These are phyloP conservation scores for Esox lucius DNA, from an alignment of 2,797 vertebrate genomes.

Conservation along the genomic window DNA sequence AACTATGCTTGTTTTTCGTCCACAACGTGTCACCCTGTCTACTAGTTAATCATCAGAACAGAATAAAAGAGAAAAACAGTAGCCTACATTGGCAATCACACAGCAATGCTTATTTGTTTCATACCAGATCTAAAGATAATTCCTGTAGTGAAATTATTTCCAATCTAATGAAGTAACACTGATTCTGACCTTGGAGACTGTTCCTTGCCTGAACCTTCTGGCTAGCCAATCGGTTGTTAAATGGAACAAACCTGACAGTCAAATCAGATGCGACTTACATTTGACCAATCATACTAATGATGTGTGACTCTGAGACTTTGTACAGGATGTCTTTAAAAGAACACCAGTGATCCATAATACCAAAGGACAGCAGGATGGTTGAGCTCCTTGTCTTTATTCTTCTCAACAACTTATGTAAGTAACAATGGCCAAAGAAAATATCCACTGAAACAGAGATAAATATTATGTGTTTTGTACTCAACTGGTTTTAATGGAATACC, in stretches of 20 bases:
- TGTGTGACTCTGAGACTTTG: not conserved
- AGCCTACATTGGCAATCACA: too few species aligned
- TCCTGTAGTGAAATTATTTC: too few species aligned
- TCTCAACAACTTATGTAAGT: not conserved
- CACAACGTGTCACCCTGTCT: too few species aligned
- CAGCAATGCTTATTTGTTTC: too few species aligned
- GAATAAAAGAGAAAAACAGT: too few species aligned
- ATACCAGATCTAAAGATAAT: too few species aligned
- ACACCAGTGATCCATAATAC: not conserved
- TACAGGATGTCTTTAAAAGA: not conserved
- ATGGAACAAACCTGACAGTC: not conserved
- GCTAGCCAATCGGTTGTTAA: not conserved
- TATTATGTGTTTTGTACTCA: not conserved
- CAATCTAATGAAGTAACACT: not conserved
- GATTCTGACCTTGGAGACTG: not conserved
- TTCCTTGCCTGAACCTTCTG: not conserved
- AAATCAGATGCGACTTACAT: not conserved
- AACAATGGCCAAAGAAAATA: not conserved
- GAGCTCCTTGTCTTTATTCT: not conserved
- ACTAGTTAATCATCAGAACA: too few species aligned
- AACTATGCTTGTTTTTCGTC: too few species aligned
- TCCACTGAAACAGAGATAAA: not conserved
- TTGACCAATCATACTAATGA: not conserved
- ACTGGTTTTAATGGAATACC: not conserved
- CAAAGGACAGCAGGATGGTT: not conserved